These are phyloP conservation scores for Oxycera nigricornis DNA, from an alignment of 2,888 invertebrate species.

Conservation along the genomic window DNA sequence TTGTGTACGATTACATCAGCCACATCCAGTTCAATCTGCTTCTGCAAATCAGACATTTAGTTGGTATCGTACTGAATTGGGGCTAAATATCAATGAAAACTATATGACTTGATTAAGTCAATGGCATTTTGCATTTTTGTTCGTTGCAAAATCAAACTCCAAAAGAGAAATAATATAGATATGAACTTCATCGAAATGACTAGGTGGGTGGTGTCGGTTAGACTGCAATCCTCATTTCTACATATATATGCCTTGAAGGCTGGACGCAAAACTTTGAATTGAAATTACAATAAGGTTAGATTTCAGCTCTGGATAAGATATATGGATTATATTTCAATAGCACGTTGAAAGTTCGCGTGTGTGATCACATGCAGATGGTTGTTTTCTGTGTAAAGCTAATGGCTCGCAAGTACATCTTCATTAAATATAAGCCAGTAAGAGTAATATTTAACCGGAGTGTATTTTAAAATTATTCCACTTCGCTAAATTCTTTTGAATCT, in stretches of 20 bases:
- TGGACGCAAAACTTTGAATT: too few species aligned
- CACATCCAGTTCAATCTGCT: background rate
- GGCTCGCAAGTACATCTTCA: too few species aligned
- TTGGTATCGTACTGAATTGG: background rate
- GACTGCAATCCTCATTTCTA: background rate
- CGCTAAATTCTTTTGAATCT: too few species aligned
- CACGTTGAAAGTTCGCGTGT: too few species aligned
- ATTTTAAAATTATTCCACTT: too few species aligned
- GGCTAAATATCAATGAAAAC: background rate
- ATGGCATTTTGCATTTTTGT: background rate
- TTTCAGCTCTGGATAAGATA: too few species aligned
- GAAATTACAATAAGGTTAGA: too few species aligned
- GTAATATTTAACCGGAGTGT: too few species aligned
- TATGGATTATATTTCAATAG: too few species aligned
- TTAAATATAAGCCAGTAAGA: too few species aligned
- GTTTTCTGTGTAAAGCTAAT: too few species aligned
- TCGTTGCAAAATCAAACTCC: background rate
- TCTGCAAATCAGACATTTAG: background rate
- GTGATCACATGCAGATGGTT: too few species aligned
- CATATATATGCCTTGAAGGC: background rate
- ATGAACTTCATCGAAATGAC: background rate
- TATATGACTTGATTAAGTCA: background rate
- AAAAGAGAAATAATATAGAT: background rate
- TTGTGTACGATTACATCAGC: conserved; percentile 1
- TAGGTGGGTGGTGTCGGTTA: background rate